Evolutionary conservation across 2,113 vertebrate genomes (phyloP).

Genomic region (Pangasianodon gigas): DNA sequence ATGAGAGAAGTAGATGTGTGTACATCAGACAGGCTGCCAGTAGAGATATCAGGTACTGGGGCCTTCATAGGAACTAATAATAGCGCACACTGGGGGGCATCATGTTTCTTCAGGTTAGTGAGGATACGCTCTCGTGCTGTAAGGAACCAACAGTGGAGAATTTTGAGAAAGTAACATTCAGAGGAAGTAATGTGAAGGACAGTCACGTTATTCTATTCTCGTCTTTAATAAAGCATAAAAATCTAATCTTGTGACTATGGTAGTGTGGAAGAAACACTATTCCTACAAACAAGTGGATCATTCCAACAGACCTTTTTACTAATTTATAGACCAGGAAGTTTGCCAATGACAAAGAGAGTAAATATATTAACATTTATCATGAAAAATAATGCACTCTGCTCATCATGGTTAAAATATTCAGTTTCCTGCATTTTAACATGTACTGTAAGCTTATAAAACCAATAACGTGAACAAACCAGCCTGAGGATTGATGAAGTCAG

Average conservation of each 20-base stretch:
- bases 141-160: slow-evolving; percentile 37
- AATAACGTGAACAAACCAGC: slow-evolving; percentile 72
- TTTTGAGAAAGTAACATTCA: neutral
- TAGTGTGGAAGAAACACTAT: neutral
- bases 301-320: neutral
- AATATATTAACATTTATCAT: neutral
- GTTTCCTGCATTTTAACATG: neutral
- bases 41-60: slow-evolving; percentile 83
- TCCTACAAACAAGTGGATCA: neutral
- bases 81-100: slow-evolving; percentile 75
- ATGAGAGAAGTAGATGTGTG: slow-evolving; percentile 79
- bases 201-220: neutral
- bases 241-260: neutral
- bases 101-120: slow-evolving; percentile 85
- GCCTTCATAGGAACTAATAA: slow-evolving; percentile 74
- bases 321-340: neutral
- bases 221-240: neutral
- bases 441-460: neutral
- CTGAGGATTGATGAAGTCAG: slow-evolving; percentile 78
- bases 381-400: neutral
- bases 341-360: neutral
- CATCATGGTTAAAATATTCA: too few relatives aligned
- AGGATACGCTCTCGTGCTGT: slow-evolving; percentile 87
- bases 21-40: slow-evolving; percentile 74
- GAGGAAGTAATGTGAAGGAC: neutral